Percentiles rank a stretch among this genome's conserved stretches.
Conservation (phyloP, 2,888 invertebrate genomes). For the Agrochola macilenta region DNA sequence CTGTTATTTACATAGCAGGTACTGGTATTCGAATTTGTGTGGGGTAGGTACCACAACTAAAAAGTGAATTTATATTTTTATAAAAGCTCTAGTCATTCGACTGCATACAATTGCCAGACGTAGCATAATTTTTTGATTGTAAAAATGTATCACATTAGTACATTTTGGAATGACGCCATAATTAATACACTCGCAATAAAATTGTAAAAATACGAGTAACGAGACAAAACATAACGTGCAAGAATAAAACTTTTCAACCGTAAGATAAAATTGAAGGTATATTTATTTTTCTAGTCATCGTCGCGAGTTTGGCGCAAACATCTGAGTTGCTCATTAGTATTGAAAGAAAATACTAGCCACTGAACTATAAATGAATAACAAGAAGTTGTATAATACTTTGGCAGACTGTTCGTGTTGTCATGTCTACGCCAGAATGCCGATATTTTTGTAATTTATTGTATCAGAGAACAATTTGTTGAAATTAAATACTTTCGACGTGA, state of each 20-base stretch:
- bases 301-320: constrained; percentile 60
- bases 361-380: constrained; percentile 50
- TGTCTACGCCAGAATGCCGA: constrained; percentile 35
- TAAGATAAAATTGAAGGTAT: constrained; percentile 55
- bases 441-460: constrained; percentile 32
- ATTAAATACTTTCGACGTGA: constrained; percentile 12
- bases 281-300: constrained; percentile 59
- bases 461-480: constrained; percentile 15
- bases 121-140: neutral
- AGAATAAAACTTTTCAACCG: constrained; percentile 43
- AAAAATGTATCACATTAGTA: neutral
- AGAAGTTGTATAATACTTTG: constrained; percentile 59
- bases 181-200: constrained; percentile 9
- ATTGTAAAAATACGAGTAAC: constrained; percentile 20
- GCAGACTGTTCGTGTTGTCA: constrained; percentile 42
- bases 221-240: constrained; percentile 32
- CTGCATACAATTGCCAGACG: neutral
- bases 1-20: too few species aligned
- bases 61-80: too few species aligned
- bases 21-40: too few species aligned
- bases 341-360: constrained; percentile 64
- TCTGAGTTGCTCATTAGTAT: constrained; percentile 62
- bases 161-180: constrained; percentile 14
- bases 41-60: too few species aligned
- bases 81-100: too few species aligned